Evolutionary conservation across 2,113 vertebrate species (phyloP).

Genomic region (Diglossa brunneiventris): DNA sequence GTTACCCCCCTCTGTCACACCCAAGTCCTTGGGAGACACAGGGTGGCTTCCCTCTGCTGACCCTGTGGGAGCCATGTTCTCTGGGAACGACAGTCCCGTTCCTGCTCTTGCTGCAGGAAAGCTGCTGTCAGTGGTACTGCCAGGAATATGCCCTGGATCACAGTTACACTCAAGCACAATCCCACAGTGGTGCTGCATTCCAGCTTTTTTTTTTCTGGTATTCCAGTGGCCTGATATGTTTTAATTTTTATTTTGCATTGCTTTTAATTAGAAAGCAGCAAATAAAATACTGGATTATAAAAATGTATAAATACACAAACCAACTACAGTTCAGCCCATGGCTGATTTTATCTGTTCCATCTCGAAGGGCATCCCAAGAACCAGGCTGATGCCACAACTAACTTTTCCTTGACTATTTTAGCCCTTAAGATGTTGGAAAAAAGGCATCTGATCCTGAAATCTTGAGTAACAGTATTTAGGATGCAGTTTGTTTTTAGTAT

Average conservation of each 20-base stretch:
- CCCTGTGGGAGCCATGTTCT: accelerated
- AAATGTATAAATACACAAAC: not conserved
- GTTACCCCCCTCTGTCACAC: accelerated
- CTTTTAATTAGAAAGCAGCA: not conserved
- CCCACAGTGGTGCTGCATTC: not conserved
- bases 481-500: not conserved
- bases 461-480: accelerated
- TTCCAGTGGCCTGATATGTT: not conserved
- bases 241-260: not conserved
- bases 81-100: not conserved
- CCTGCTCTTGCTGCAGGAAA: not conserved
- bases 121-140: not conserved
- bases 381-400: not conserved
- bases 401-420: not conserved
- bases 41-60: not conserved
- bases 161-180: not conserved
- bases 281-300: not conserved
- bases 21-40: accelerated
- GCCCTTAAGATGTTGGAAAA: not conserved
- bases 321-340: not conserved
- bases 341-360: accelerated
- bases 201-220: not conserved
- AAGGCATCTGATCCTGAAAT: not conserved
- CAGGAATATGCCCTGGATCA: accelerated
- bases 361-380: not conserved